Evolutionary conservation across 2,888 invertebrate genomes (phyloP), one percentile per base, ranked within the genome.

Genomic region (Lissonota sp.): DNA sequence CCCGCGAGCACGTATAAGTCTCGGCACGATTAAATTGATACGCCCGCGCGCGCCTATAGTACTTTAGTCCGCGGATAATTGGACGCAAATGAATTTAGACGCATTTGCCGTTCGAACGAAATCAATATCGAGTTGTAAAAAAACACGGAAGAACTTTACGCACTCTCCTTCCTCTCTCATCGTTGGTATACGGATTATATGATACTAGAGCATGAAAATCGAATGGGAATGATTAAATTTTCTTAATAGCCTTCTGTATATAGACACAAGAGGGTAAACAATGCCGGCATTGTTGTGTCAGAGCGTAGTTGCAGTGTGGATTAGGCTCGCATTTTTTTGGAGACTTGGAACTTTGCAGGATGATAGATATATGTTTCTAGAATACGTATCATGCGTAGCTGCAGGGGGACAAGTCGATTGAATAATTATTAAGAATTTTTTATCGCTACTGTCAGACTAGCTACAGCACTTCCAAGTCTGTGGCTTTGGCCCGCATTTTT

Each of bases 41-140:
- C 62, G 57, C 80, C 67, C 46, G 46, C 58, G n/a, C 69, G 76
- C 62, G 49, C 66, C 67, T 60, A 85, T 69, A 58, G 42, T 55
- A 86, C 83, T 76, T 85, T 76, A 69, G 82, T 84, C 79, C 76
- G 84, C 76, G 84, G 86, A 88, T 88, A 89, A 88, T 87, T 87
- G 86, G 86, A 83, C 55, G 77, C 72, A 53, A 62, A 69, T 16
- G 8, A 40, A 76, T 46, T 49, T 5, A 58, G 51, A 55, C 14
- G 5, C 6, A 42, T 7, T 39, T 6, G 40, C 16, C 40, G 72
- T 49, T 39, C 8, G 66, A 39, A 39, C 62, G 44, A 55, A 14
- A 66, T 37, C 26, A 5, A 12, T 16, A 53, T 8, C 26, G 26
- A 26, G 26, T 12, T 5, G 6, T 4, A 26, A 37, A 62, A 60